Evolutionary conservation across 2,888 invertebrate species (phyloP), one percentile per base, ranked within the genome.

Genomic region (Drosophila bunnanda): DNA sequence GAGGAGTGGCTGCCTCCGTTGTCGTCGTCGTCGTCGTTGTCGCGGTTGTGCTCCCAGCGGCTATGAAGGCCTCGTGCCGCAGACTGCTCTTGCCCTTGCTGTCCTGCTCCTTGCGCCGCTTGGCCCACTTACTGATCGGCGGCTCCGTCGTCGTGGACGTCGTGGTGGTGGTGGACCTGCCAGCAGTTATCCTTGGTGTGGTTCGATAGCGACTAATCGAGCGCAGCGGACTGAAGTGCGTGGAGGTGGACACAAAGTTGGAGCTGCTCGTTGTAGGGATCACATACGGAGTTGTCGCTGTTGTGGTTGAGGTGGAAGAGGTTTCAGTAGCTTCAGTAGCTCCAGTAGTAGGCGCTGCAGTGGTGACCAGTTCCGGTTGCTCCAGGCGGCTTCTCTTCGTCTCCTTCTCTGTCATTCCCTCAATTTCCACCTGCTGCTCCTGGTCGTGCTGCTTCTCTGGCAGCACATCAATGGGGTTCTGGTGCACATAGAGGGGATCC

Each of bases 401-500:
- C 38, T 34, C 56, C 70, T 76, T 32, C 62, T 70, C 17, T 67
- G 91, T 56, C 92, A 5, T 65, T 77, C 92, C 93, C 1, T 48
- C 10, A 6, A 22, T 36, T 52, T 22, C 4, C 38, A 71, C 20
- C 62, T 66, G 2, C 7, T 44, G 66, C 72, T 8, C 52, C 2
- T 66, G 38, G 4, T 39, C 17, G 4, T 55, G 34, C 5, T 38
- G 64, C 34, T 58, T 39, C 12, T 84, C 73, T 30, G 68, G 78
- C 22, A 85, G 44, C 20, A 82, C 77, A 71, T 81, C 74, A 5
- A 71, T 55, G 8, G 86, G 76, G 64, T 88, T 78, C 54, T 88
- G 78, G 46, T 83, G 79, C 39, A 79, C 74, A 71, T 93, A 93
- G 39, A 93, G 82, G 7, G 94, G 93, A 91, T 94, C 94, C 25